phyloP scores from a whole-genome alignment of 2,797 vertebrate genomes.

The Tragelaphus oryx region DNA sequence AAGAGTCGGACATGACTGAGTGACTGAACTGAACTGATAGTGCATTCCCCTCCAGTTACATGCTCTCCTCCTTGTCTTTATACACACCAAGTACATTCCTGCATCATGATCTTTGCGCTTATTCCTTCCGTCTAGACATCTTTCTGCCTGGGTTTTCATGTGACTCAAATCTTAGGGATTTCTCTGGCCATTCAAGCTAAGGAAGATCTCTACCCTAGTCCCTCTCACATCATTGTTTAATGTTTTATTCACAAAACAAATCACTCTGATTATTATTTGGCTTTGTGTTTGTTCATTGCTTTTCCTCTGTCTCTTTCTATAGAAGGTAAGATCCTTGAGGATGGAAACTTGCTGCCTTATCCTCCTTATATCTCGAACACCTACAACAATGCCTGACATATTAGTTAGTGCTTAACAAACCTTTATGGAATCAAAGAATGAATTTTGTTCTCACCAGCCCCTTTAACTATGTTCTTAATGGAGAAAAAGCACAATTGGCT shows the following conservation, averaged over 20 bases:
- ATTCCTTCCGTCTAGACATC: neutral
- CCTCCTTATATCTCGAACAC: neutral
- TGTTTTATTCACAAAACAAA: neutral
- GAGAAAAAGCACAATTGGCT: neutral
- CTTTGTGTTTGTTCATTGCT: neutral
- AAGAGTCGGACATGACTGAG: neutral
- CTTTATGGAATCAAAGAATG: neutral
- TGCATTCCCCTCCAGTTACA: neutral
- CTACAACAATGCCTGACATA: neutral
- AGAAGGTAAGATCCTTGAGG: neutral
- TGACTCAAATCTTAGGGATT: neutral
- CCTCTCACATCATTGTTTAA: neutral
- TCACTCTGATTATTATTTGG: neutral
- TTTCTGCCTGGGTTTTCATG: neutral
- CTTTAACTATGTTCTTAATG: neutral
- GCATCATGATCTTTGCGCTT: neutral
- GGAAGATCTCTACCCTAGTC: neutral
- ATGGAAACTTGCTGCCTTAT: neutral
- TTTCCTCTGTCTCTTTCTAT: neutral
- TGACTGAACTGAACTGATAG: neutral
- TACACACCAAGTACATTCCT: neutral
- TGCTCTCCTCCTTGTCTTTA: neutral
- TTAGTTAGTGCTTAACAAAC: neutral
- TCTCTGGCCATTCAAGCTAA: neutral
- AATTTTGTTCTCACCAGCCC: neutral